These are phyloP conservation scores for Mesochorus sp. DNA, from an alignment of 2,888 invertebrate genomes.

Conservation along the genomic window DNA sequence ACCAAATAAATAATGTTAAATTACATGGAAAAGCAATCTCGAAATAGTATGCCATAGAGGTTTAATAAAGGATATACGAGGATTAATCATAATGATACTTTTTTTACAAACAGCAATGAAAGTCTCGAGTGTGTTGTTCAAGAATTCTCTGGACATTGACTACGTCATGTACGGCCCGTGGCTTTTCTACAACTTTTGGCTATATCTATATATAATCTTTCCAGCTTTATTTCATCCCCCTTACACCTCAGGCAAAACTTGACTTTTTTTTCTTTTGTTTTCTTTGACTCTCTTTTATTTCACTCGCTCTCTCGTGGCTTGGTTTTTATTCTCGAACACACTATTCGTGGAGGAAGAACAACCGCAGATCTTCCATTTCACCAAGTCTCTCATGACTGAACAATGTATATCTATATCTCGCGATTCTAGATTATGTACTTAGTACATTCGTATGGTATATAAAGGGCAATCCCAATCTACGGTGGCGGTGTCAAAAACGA, in stretches of 20 bases:
- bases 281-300: conserved; percentile 52
- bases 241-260: conserved; percentile 14
- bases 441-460: conserved; percentile 58
- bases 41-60: no score
- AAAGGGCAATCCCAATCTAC: conserved; percentile 67
- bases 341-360: conserved; percentile 38
- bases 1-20: no score
- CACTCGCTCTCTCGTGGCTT: conserved; percentile 66
- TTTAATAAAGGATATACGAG: no score
- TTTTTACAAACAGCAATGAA: no score
- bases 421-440: conserved; percentile 43
- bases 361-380: conserved; percentile 58
- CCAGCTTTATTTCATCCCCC: not conserved
- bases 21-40: no score
- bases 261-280: conserved; percentile 43
- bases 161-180: no score
- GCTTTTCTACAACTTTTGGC: no score
- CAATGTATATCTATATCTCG: conserved; percentile 29
- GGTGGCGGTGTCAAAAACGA: conserved; percentile 65
- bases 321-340: conserved; percentile 28
- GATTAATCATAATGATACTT: no score
- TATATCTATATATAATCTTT: no score
- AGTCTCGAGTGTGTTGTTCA: no score
- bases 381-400: conserved; percentile 38
- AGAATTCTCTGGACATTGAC: no score